Conservation (phyloP, 2,888 invertebrate genomes). For the Cantharis rustica region DNA sequence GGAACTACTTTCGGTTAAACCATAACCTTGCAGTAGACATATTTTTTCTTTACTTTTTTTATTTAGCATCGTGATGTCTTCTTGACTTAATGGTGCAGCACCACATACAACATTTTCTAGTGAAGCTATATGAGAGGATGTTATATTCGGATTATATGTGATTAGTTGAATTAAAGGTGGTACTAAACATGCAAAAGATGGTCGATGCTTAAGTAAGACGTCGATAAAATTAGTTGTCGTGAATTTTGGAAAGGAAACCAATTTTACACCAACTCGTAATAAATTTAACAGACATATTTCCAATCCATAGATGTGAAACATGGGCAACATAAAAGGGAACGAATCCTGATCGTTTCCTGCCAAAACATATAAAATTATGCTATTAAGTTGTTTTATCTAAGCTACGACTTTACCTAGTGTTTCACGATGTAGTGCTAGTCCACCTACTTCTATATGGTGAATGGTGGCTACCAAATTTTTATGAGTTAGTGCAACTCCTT, state of each 20-base stretch:
- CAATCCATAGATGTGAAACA: slow-evolving; percentile 83
- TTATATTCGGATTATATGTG: slow-evolving; percentile 65
- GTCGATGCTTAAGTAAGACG: slow-evolving; percentile 66
- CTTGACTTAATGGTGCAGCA: slow-evolving; percentile 70
- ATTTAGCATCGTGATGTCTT: slow-evolving; percentile 62
- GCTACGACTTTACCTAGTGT: not conserved
- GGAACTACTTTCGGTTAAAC: slow-evolving; percentile 73
- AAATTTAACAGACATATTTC: slow-evolving; percentile 62
- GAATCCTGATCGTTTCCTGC: slow-evolving; percentile 64
- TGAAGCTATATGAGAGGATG: slow-evolving; percentile 61
- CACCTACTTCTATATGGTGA: not conserved
- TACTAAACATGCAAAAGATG: slow-evolving; percentile 70
- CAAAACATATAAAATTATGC: slow-evolving; percentile 53
- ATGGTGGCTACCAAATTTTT: slow-evolving; percentile 59
- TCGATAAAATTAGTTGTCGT: slow-evolving; percentile 71
- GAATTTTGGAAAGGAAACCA: slow-evolving; percentile 76
- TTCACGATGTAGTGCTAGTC: not conserved
- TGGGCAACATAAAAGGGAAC: slow-evolving; percentile 73
- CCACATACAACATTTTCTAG: slow-evolving; percentile 64
- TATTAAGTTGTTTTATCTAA: not conserved
- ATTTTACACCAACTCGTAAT: slow-evolving; percentile 60
- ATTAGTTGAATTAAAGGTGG: slow-evolving; percentile 81
- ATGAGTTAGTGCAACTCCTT: slow-evolving; percentile 73
- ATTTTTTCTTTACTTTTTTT: slow-evolving; percentile 52
- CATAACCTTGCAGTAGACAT: slow-evolving; percentile 59